A percentile compares a stretch with the other conserved stretches of the same genome.
Conservation (phyloP, 2,113 vertebrate species). For the Pardalotus punctatus region DNA sequence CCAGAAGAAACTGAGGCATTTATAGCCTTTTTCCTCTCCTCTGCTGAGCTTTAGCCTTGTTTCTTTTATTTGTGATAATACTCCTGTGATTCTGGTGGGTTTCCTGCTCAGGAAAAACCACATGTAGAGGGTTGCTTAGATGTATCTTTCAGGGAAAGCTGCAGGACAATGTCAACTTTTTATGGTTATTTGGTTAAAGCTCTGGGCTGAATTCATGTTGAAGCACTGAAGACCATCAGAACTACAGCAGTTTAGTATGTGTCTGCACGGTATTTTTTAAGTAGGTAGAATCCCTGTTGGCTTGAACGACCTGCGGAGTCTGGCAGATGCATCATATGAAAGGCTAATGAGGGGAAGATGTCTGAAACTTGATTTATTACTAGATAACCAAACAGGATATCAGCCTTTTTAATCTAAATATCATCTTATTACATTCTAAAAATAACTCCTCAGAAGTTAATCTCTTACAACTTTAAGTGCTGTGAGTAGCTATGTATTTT, state of each 20-base stretch:
- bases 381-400: neutral
- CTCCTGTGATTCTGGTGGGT: neutral
- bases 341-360: neutral
- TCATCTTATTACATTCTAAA: neutral
- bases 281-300: neutral
- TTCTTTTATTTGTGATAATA: neutral
- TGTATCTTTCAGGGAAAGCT: neutral
- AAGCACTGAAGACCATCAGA: neutral
- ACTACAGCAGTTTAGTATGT: neutral
- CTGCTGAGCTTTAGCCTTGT: neutral
- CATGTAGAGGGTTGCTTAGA: neutral
- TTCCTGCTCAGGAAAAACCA: neutral
- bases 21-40: neutral
- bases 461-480: neutral
- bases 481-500: neutral
- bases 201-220: neutral
- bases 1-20: neutral
- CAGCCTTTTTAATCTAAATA: neutral
- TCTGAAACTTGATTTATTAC: neutral
- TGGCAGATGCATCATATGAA: neutral
- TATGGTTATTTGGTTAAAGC: neutral
- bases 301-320: neutral
- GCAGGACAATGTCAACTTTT: neutral
- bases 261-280: neutral
- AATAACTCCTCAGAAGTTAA: neutral